These are phyloP conservation scores for Sceloporus undulatus DNA, from an alignment of 2,113 vertebrate genomes.

Conservation along the genomic window DNA sequence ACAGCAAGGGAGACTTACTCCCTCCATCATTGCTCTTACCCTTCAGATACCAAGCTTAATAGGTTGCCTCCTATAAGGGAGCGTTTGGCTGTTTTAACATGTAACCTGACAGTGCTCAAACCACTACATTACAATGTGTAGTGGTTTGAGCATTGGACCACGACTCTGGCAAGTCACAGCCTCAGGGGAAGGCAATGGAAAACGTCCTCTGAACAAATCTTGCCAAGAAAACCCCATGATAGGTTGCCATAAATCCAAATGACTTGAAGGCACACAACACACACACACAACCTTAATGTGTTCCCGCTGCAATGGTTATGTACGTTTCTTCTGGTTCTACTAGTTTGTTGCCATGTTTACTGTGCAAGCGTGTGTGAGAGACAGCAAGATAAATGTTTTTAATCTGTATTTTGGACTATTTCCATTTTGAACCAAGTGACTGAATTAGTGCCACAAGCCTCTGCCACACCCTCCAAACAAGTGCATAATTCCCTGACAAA, in stretches of 20 bases:
- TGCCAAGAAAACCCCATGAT: no score
- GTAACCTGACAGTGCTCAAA: no score
- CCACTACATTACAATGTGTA: no score
- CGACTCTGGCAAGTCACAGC: no score
- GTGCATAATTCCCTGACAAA: conserved; percentile 56
- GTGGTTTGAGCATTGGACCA: no score
- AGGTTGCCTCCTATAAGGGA: neutral
- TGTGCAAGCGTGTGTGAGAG: neutral
- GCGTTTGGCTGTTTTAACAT: neutral
- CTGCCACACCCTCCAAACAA: conserved; percentile 41
- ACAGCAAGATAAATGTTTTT: neutral
- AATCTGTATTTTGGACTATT: conserved; percentile 7
- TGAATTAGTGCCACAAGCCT: neutral
- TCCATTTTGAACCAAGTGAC: neutral
- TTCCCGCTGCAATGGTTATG: neutral
- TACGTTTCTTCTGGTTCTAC: neutral
- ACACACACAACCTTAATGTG: neutral
- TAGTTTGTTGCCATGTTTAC: neutral
- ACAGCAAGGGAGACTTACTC: neutral
- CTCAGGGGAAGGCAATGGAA: no score
- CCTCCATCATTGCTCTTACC: neutral
- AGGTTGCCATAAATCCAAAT: no score
- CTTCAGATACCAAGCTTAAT: neutral
- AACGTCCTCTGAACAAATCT: no score
- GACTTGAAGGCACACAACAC: no score